Evolutionary conservation across 2,797 vertebrate species (phyloP).

Genomic region (Hyperoplus lanceolatus): DNA sequence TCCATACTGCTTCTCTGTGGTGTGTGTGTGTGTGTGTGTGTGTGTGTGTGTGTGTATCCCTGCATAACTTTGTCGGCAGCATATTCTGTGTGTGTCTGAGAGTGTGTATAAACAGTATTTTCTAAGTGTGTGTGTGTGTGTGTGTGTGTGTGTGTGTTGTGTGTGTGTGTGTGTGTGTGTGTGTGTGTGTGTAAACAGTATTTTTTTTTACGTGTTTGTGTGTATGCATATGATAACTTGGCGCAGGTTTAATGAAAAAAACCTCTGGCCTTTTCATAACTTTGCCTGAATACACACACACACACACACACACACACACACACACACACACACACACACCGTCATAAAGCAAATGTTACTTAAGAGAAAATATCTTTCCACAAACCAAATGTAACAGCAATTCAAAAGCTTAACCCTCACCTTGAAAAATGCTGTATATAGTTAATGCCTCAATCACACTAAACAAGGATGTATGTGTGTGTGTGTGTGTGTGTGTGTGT

Average conservation of each 20-base stretch:
- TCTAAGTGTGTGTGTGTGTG: constrained; percentile 5
- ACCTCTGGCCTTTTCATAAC: not conserved
- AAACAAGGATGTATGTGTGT: constrained; percentile 27
- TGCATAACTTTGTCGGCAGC: not conserved
- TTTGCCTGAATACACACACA: not conserved
- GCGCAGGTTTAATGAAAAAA: constrained; percentile 4
- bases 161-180: not conserved
- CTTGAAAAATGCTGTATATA: not conserved
- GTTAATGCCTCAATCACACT: constrained; percentile 22
- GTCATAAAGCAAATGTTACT: constrained; percentile 11
- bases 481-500: too few species aligned
- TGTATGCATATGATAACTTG: constrained; percentile 1
- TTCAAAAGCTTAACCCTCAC: constrained; percentile 1
- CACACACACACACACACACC: not conserved
- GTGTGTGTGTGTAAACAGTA: not conserved
- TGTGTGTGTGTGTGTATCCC: not conserved
- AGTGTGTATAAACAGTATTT: not conserved
- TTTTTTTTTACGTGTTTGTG: constrained; percentile 5
- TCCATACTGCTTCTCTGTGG: constrained; percentile 5
- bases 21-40: not conserved
- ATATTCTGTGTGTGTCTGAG: not conserved
- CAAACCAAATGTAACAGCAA: constrained; percentile 4
- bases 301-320: not conserved
- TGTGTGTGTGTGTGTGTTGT: constrained; percentile 10
- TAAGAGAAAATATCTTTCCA: constrained; percentile 21